phyloP scores from a whole-genome alignment of 2,888 invertebrate species.

The Drosophila maculinotata region DNA sequence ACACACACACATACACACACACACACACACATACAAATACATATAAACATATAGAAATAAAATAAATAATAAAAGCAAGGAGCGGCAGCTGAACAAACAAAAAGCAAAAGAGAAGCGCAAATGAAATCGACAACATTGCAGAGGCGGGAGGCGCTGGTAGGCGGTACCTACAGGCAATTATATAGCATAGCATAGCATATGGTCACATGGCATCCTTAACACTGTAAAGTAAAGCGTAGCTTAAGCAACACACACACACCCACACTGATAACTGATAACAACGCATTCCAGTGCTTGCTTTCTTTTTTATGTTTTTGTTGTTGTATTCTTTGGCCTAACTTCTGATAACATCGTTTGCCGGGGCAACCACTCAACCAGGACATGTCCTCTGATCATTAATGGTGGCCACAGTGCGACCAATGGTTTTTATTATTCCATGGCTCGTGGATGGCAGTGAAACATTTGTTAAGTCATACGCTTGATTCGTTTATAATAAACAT shows the following conservation, averaged over 20 bases:
- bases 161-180: not conserved
- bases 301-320: no score
- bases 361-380: conserved; percentile 7
- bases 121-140: conserved; percentile 28
- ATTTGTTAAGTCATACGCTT: conserved; percentile 61
- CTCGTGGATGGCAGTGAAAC: conserved; percentile 22
- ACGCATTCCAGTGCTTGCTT: no score
- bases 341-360: not conserved
- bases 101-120: conserved; percentile 31
- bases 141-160: not conserved
- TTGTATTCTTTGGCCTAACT: no score
- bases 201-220: not conserved
- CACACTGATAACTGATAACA: not conserved
- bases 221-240: conserved; percentile 6
- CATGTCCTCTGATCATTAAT: conserved; percentile 16
- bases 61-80: conserved; percentile 47
- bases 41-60: conserved; percentile 4
- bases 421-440: not conserved
- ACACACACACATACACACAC: not conserved
- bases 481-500: conserved; percentile 57
- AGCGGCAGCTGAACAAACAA: conserved; percentile 46
- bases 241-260: not conserved
- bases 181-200: not conserved
- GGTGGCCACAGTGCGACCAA: no score
- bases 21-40: not conserved